phyloP scores from a whole-genome alignment of 2,888 invertebrate species.

The Lycia hirtaria region DNA sequence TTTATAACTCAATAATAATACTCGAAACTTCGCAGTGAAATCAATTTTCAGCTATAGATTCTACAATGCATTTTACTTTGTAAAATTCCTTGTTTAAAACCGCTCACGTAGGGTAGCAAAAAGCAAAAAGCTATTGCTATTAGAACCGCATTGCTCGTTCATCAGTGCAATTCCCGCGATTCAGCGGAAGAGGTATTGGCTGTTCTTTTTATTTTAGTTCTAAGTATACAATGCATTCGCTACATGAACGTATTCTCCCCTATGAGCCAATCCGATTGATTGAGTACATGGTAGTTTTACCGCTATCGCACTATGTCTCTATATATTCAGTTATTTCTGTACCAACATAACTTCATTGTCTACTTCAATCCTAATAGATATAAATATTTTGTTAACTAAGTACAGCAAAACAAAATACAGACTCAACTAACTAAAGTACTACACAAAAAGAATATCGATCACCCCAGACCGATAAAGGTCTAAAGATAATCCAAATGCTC shows the following conservation, averaged over 20 bases:
- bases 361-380: too few relatives aligned
- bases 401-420: too few relatives aligned
- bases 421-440: too few relatives aligned
- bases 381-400: too few relatives aligned
- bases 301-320: conserved; percentile 41
- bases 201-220: conserved; percentile 72
- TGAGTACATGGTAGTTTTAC: conserved; percentile 56
- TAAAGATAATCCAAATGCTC: too few relatives aligned
- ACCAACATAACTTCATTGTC: too few relatives aligned
- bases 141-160: conserved; percentile 76
- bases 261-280: conserved; percentile 66
- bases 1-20: too few relatives aligned
- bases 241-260: conserved; percentile 64
- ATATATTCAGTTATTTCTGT: too few relatives aligned
- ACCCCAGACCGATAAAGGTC: too few relatives aligned
- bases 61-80: conserved; percentile 43
- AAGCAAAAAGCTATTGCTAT: conserved; percentile 70
- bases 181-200: conserved; percentile 64
- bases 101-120: conserved; percentile 54
- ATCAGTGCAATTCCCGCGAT: conserved; percentile 73
- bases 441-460: too few relatives aligned
- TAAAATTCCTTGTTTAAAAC: conserved; percentile 57
- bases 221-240: conserved; percentile 78
- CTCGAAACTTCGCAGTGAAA: too few relatives aligned
- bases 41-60: conserved; percentile 10